phyloP scores from a whole-genome alignment of 2,797 vertebrate genomes.

The Xyrichtys novacula region DNA sequence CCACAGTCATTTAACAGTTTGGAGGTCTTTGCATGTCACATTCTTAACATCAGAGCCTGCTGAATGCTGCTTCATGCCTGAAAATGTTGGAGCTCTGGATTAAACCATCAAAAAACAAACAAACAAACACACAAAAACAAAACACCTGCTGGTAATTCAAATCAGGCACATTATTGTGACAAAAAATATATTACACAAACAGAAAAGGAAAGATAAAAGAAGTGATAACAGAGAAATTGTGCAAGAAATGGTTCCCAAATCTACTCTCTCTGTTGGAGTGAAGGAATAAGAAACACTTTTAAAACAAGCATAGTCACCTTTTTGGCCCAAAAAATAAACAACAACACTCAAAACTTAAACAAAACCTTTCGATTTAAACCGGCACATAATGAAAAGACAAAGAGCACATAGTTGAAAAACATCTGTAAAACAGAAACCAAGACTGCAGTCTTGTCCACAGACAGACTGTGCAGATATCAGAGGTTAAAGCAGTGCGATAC shows the following conservation, averaged over 20 bases:
- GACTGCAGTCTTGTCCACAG: conserved; percentile 20
- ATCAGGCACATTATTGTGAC: conserved; percentile 73
- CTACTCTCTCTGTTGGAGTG: conserved; percentile 20
- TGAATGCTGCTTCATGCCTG: conserved; percentile 63
- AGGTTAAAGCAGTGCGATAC: conserved; percentile 16
- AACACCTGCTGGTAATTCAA: conserved; percentile 63
- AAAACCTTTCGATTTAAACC: conserved; percentile 8
- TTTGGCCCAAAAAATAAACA: conserved; percentile 73
- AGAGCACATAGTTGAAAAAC: conserved; percentile 30
- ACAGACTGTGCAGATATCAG: conserved; percentile 33
- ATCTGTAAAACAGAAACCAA: conserved; percentile 31
- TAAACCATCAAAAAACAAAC: conserved; percentile 31
- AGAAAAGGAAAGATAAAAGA: conserved; percentile 54
- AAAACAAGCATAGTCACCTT: conserved; percentile 61
- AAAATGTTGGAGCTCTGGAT: conserved; percentile 56
- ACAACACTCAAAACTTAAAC: conserved; percentile 41
- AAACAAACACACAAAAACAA: conserved; percentile 17
- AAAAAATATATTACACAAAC: conserved; percentile 8
- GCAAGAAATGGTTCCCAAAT: conserved; percentile 71
- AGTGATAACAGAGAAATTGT: conserved; percentile 66
- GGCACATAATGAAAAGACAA: conserved; percentile 36
- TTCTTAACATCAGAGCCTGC: conserved; percentile 76
- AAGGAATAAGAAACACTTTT: conserved; percentile 69
- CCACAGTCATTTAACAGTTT: conserved; percentile 71
- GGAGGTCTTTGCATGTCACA: conserved; percentile 77